Base-by-base conservation (phyloP, 2,888 invertebrate species). In the Bursaphelenchus okinawaensis region DNA sequence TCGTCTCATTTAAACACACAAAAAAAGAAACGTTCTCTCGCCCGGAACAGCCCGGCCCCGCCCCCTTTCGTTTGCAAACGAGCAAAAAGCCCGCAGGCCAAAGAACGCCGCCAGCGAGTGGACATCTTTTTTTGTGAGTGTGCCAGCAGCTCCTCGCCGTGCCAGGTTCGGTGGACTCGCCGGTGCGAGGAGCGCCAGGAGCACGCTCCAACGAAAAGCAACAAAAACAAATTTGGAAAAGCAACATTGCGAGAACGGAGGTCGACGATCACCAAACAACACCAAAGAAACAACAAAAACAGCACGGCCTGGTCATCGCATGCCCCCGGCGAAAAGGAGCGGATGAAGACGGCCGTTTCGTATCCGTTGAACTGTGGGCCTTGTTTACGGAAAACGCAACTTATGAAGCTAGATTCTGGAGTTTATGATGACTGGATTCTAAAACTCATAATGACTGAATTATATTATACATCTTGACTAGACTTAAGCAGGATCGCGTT, bases 11-110 rank as follows among this genome's bases (percentile, higher is more conserved):
- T 40, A 40, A 40, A 40, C 1, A n/a, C n/a, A n/a, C n/a, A 40
- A 40, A 40, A 29, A 40, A 40, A 40, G 40, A 54, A 54, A 26
- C 23, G 54, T 26, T 23, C 22, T 22, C 24, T 52, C 19, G 54
- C 19, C 16, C 54, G 23, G 1, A 26, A 23, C 26, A 26, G 26
- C 54, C 54, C 16, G 54, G 19, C 54, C 26, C 54, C 54, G 26
- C 54, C 23, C 54, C n/a, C 54, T 24, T 23, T 52, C 24, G 4
- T 54, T 54, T 54, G 54, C 54, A 54, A 54, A 19, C 26, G 54
- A 54, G 54, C 54, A 54, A 26, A 26, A 20, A 26, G 19, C 6
- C 23, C 54, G 54, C 54, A 23, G 54, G 26, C 24, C 54, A 54
- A 54, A 54, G 54, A 24, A 24, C 54, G 54, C 54, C 23, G 54